Base-by-base conservation (phyloP, 2,797 vertebrate genomes). In the Ciconia nigra region DNA sequence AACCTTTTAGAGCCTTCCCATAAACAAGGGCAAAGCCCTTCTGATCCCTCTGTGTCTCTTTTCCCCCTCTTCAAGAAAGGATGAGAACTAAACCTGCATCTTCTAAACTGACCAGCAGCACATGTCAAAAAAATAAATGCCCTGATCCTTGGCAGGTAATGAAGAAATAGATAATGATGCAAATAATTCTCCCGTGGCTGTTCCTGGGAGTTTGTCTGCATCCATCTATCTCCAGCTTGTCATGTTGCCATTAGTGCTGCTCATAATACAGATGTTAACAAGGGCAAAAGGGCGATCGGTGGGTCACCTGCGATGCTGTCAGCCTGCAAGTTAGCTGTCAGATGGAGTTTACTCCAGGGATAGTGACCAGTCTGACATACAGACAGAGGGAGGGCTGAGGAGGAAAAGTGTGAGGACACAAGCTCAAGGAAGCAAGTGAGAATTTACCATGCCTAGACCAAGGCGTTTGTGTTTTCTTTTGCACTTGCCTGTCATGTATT, bases 181-280 rank as follows among this genome's bases (percentile, higher is more conserved):
- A 91, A 88, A 93, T 95, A 93, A 92, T 93, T 88, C 89, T 95
- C 76, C 79, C 0, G 5, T 93, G 87, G 28, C 76, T 90, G 47
- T 71, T 93, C 52, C 79, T 47, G 87, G 44, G 87, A 78, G 84
- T 80, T 90, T 91, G 87, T 94, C 95, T 94, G 63, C 54, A 69
- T 87, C 82, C 69, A 90, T 96, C 91, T 85, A 80, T 95, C 89
- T 95, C 84, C 49, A 77, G 61, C 87, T 88, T 96, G 96, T 96
- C 96, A 92, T 86, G 76, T 91, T 93, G 72, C 87, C 79, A 86
- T 96, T 96, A 86, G 82, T 78, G 65, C 63, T 94, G 65, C 79
- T 93, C 89, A 74, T 94, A 93, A 95, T 86, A 92, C 84, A 86
- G 91, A 95, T 92, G 93, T 95, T 97, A 96, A 94, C 87, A 92